These are phyloP conservation scores for Epizoanthus ramosus DNA, from an alignment of 92 coral and sea anemone genomes.

Conservation along the genomic window DNA sequence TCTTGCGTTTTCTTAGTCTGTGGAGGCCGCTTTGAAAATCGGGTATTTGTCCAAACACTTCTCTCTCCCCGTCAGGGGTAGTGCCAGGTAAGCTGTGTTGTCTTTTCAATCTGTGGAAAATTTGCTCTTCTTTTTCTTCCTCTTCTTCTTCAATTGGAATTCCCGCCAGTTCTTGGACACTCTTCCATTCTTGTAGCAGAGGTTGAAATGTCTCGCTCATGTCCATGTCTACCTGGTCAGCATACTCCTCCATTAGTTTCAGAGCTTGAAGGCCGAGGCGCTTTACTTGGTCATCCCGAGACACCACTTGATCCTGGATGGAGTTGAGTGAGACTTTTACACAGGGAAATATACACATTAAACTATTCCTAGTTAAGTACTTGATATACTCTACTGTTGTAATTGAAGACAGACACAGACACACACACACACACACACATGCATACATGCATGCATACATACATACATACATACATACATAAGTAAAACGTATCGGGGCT, in stretches of 20 bases:
- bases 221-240: conserved; percentile 80
- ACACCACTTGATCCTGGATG: conserved; percentile 76
- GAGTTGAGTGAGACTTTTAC: background rate
- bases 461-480: background rate
- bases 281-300: conserved; percentile 75
- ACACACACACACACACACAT: background rate
- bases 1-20: background rate
- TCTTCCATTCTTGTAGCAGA: conserved; percentile 85
- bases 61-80: conserved; percentile 49
- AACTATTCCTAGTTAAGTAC: background rate
- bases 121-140: conserved; percentile 45
- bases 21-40: conserved; percentile 1
- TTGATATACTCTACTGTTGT: background rate
- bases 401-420: background rate
- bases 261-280: conserved; percentile 81
- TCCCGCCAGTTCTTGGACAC: conserved; percentile 91
- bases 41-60: conserved; percentile 42
- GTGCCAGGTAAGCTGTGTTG: conserved; percentile 37
- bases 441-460: background rate
- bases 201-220: conserved; percentile 88
- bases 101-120: conserved; percentile 50
- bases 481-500: too few relatives aligned
- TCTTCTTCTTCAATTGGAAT: conserved; percentile 61
- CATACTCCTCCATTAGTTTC: conserved; percentile 79
- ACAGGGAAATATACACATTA: background rate